Conservation (phyloP, 1,140 invertebrate species). For the Macrocentrus cingulum region DNA sequence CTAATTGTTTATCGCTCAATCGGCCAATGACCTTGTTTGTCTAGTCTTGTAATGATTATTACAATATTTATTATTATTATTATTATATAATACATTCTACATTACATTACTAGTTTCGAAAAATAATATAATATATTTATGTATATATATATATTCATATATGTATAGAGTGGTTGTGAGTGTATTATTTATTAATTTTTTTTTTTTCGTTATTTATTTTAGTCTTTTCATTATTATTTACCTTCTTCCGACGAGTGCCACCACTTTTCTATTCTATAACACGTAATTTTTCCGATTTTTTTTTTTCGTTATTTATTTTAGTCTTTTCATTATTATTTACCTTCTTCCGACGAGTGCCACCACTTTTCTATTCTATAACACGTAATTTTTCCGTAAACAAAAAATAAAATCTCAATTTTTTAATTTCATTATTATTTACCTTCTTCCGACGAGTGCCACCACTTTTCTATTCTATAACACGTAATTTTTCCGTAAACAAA, state of each 20-base stretch:
- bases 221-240: conserved; percentile 23
- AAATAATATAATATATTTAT: conserved; percentile 61
- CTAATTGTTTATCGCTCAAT: conserved; percentile 41
- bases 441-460: not conserved
- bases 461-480: not conserved
- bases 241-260: not conserved
- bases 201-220: conserved; percentile 40
- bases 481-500: no score
- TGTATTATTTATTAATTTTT: conserved; percentile 30
- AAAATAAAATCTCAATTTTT: no score
- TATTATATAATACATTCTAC: conserved; percentile 52
- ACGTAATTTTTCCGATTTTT: no score
- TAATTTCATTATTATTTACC: not conserved
- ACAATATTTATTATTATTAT: conserved; percentile 46
- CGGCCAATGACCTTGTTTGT: conserved; percentile 41
- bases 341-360: not conserved
- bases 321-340: not conserved
- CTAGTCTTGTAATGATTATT: conserved; percentile 52
- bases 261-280: not conserved
- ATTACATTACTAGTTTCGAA: conserved; percentile 57
- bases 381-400: no score
- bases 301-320: conserved; percentile 30
- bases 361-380: not conserved
- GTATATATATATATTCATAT: no score
- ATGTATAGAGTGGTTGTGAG: conserved; percentile 45